Evolutionary conservation across 2,113 vertebrate species (phyloP), one percentile per base, ranked within the genome.

Genomic region (Carassius carassius): DNA sequence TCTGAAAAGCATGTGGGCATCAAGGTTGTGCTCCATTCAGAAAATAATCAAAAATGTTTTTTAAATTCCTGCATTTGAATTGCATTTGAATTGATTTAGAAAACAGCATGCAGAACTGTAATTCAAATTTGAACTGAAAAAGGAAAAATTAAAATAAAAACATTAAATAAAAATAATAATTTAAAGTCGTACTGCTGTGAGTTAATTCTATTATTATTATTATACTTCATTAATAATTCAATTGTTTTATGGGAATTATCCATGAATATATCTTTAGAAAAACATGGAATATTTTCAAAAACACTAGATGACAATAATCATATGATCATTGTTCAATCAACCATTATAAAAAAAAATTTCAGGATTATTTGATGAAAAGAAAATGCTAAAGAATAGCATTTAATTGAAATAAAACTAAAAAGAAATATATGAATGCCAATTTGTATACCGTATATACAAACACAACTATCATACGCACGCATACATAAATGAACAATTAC

Each of bases 1-100:
- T 79, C n/a, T 81, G 37, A 19, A 49, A 13, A 9, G n/a, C 60
- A 78, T 32, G 56, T 78, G 76, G 60, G 41, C 76, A 78, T 25
- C 62, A 41, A 72, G 69, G 35, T 72, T 35, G 75, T 4, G 49
- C 25, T 3, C 17, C 25, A 77, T 77, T 77, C 37, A 74, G 21
- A 74, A 47, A 74, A 8, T 0, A 74, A 74, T 47, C 1, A 70
- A 41, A 70, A 70, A 70, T 41, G 35, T 21, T 0, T 70, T 69
- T 69, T 70, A 41, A 41, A 37, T 41, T 41, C 19, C 67, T 41
- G 35, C 19, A 19, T 69, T 11, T 35, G 32, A 21, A 70, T 37
- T 37, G 32, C 67, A 70, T 70, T 70, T 37, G 0, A 69, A 69
- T 19, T 69, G 32, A 70, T 70, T 37, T 35, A 69, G 29, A 7